Evolutionary conservation across 2,113 vertebrate species (phyloP), one percentile per base, ranked within the genome.

Genomic region (Glareola pratincola): DNA sequence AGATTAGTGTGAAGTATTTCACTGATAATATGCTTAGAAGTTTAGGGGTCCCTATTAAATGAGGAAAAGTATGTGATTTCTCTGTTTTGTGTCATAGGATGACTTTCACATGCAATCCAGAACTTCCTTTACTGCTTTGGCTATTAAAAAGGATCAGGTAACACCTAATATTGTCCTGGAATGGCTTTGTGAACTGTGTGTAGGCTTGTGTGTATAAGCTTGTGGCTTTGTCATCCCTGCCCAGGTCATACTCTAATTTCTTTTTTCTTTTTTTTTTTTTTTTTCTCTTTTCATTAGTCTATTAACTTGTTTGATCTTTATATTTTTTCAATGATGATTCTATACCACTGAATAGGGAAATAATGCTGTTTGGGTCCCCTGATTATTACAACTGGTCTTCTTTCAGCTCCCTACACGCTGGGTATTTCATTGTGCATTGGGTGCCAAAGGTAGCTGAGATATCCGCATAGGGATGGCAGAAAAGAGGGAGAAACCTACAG

Each of bases 301-400:
- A 21, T 75, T 4, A 3, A 34, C 9, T 45, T 45, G 17, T 45
- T 41, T 41, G 41, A 8, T 34, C 12, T 37, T 39, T 51, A 10
- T 48, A 6, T 76, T 53, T 36, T 34, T 75, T 5, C 7, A 60
- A 0, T 51, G 15, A 3, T 30, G 2, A 2, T 51, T 50, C 19
- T 36, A 8, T 30, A 51, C 10, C 10, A 16, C 1, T 51, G 8
- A 73, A 9, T 19, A 90, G 29, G 8, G 16, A 2, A 62, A 56
- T 45, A 47, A 36, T 34, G 30, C 4, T 18, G 8, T 85, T 56
- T 72, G 16, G 4, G 23, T 57, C 9, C 23, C 39, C 15, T 60
- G 7, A 16, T 45, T 51, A 3, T 57, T 72, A 27, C 17, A 71
- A 6, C 10, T 36, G 48, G 13, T 51, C 13, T 26, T 60, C 23